phyloP scores from a whole-genome alignment of 2,113 vertebrate species.

The Cebidichthys violaceus region DNA sequence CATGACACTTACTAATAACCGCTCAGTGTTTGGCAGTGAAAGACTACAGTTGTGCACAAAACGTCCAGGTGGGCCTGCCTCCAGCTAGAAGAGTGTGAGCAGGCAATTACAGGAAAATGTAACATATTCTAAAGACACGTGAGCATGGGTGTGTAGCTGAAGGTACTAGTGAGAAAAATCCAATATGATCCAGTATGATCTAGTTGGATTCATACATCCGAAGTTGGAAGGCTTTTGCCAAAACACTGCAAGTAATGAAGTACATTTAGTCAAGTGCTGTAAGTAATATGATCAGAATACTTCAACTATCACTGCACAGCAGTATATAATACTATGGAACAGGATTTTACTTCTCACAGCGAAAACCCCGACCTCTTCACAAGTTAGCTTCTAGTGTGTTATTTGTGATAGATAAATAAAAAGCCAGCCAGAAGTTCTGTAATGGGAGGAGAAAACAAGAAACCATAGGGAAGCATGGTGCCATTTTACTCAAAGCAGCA shows the following conservation, averaged over 20 bases:
- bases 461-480: slow-evolving; percentile 12
- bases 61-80: slow-evolving; percentile 14
- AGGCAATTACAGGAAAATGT: slow-evolving; percentile 24
- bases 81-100: slow-evolving; percentile 12
- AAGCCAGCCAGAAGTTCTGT: slow-evolving; percentile 32
- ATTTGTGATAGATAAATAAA: slow-evolving; percentile 10
- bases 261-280: too few species aligned
- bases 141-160: not conserved
- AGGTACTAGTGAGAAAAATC: not conserved
- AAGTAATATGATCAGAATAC: too few species aligned
- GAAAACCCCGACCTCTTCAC: not conserved
- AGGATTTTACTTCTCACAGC: too few species aligned
- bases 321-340: too few species aligned
- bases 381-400: not conserved
- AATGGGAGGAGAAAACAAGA: slow-evolving; percentile 36
- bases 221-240: not conserved
- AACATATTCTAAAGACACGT: not conserved
- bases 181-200: not conserved
- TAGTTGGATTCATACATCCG: not conserved
- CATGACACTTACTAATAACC: not conserved
- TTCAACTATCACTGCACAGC: too few species aligned
- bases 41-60: not conserved
- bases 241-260: not conserved
- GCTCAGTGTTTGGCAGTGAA: slow-evolving; percentile 7
- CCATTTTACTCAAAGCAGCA: slow-evolving; percentile 43